Conservation (phyloP, 2,113 vertebrate genomes). For the Indicator maculatus region DNA sequence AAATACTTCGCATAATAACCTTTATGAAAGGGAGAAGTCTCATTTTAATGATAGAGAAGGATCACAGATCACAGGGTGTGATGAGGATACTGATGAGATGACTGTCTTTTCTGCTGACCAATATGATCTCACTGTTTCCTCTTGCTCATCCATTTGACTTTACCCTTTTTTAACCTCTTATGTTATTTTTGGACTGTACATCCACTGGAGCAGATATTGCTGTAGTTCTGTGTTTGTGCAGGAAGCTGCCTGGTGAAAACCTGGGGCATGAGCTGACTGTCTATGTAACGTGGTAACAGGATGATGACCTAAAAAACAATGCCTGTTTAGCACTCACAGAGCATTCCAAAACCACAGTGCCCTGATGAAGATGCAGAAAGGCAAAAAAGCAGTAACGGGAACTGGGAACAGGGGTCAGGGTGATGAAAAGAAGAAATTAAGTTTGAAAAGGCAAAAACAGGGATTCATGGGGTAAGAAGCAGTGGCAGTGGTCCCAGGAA, state of each 20-base stretch:
- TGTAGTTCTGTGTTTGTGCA: not conserved
- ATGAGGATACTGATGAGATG: not conserved
- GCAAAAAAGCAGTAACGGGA: not conserved
- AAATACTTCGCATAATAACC: constrained; percentile 1
- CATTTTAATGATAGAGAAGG: constrained; percentile 24
- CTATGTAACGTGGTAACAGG: not conserved
- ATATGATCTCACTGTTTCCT: not conserved
- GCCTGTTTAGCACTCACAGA: not conserved
- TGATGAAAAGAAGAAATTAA: not conserved
- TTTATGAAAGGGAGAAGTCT: constrained; percentile 17
- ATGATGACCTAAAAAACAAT: not conserved
- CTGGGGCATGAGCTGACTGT: not conserved
- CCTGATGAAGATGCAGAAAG: not conserved
- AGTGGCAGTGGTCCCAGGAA: not conserved
- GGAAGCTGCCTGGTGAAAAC: not conserved
- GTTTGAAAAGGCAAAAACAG: not conserved
- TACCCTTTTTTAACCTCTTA: constrained; percentile 18
- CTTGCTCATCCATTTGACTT: constrained; percentile 20
- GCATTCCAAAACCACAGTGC: not conserved
- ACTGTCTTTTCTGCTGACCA: constrained; percentile 35
- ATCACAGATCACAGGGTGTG: no score
- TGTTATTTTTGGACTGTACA: constrained; percentile 47
- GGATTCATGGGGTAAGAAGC: not conserved
- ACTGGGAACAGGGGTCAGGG: not conserved
- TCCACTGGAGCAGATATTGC: not conserved